phyloP scores from a whole-genome alignment of 2,797 vertebrate species.

The Rhinella marina region DNA sequence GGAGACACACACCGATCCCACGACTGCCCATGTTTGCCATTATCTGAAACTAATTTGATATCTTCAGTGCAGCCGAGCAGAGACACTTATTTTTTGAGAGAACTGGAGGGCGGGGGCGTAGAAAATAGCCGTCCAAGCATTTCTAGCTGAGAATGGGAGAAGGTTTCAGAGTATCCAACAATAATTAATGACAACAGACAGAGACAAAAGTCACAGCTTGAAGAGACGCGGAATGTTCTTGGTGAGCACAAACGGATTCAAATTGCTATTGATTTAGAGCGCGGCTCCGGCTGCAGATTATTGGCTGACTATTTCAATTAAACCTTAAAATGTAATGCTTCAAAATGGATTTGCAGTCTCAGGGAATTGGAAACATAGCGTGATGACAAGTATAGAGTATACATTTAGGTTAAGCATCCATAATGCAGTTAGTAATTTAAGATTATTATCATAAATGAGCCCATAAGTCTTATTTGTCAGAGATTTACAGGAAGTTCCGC shows the following conservation, averaged over 20 bases:
- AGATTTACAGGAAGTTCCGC: slow-evolving; percentile 42
- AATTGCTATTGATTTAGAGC: slow-evolving; percentile 57
- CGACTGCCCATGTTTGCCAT: slow-evolving; percentile 47
- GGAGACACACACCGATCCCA: slow-evolving; percentile 24
- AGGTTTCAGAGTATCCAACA: slow-evolving; percentile 34
- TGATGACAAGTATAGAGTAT: slow-evolving; percentile 51
- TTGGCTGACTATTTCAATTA: slow-evolving; percentile 60
- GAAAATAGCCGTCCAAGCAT: slow-evolving; percentile 24
- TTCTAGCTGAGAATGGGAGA: slow-evolving; percentile 8
- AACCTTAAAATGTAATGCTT: slow-evolving; percentile 61
- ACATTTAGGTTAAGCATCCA: slow-evolving; percentile 59
- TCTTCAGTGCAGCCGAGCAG: slow-evolving; percentile 48
- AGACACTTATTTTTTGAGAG: slow-evolving; percentile 52
- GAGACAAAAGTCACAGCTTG: slow-evolving; percentile 53
- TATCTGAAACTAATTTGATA: slow-evolving; percentile 61
- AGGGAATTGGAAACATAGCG: slow-evolving; percentile 39
- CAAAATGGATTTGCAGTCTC: slow-evolving; percentile 43
- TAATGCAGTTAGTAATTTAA: slow-evolving; percentile 36
- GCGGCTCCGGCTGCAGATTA: slow-evolving; percentile 18
- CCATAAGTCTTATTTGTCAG: slow-evolving; percentile 50
- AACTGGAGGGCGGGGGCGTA: background rate
- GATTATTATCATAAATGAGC: slow-evolving; percentile 26
- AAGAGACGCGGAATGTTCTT: slow-evolving; percentile 37
- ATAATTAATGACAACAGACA: slow-evolving; percentile 51
- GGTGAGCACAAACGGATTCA: slow-evolving; percentile 52